These are phyloP conservation scores for Amphiprion ocellaris DNA, from an alignment of 2,113 vertebrate species.

Conservation along the genomic window DNA sequence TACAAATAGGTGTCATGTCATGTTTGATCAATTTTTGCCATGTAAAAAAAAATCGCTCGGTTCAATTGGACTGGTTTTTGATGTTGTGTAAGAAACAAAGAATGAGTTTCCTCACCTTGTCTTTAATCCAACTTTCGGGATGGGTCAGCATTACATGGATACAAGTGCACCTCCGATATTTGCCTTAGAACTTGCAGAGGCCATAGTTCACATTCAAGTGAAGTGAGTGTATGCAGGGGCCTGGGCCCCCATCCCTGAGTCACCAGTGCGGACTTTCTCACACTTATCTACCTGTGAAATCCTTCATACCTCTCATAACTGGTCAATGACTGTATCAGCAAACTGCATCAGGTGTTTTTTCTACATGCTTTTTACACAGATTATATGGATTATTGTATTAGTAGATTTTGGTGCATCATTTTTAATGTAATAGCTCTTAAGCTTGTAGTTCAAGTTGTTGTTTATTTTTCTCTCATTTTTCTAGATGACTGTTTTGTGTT, in stretches of 20 bases:
- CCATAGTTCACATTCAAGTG: constrained; percentile 99
- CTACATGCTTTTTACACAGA: constrained; percentile 99
- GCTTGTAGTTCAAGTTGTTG: constrained; percentile 87
- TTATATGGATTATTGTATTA: constrained; percentile 99
- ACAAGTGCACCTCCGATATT: constrained; percentile 96
- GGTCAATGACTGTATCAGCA: constrained; percentile 99
- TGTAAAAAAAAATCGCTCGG: constrained; percentile 69
- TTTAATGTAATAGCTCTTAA: constrained; percentile 98
- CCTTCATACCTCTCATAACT: constrained; percentile 99
- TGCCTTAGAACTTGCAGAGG: constrained; percentile 99
- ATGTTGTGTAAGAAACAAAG: constrained; percentile 68
- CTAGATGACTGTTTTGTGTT: constrained; percentile 98
- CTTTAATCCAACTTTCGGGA: constrained; percentile 74
- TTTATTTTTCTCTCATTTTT: constrained; percentile 86
- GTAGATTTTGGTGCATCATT: constrained; percentile 96
- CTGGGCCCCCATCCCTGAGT: constrained; percentile 90
- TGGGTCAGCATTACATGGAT: constrained; percentile 92
- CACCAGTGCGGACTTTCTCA: constrained; percentile 96
- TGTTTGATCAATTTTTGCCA: constrained; percentile 73
- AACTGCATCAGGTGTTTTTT: constrained; percentile 99
- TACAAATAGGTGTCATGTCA: constrained; percentile 80
- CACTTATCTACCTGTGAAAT: constrained; percentile 99
- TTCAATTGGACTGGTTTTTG: constrained; percentile 70
- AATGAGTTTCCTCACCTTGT: constrained; percentile 74
- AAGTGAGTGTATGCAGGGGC: constrained; percentile 98